A percentile compares a stretch with the other conserved stretches of the same genome.
Conservation (phyloP, 2,113 vertebrate species). For the Petaurus breviceps region DNA sequence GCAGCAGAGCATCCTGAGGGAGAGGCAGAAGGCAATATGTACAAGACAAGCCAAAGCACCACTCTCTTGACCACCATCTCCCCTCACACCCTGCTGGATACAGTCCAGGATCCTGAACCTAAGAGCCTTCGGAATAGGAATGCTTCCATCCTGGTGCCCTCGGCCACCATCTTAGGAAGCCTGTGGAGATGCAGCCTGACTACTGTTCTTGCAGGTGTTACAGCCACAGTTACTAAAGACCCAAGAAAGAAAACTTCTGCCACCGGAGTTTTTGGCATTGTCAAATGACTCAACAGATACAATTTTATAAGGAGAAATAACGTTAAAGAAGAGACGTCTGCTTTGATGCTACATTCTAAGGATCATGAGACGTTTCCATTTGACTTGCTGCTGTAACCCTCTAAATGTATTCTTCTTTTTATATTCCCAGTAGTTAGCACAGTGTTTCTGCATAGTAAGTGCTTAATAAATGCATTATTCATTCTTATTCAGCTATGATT, state of each 20-base stretch:
- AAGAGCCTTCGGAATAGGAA: not conserved
- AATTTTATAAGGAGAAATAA: not conserved
- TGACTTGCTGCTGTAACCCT: not conserved
- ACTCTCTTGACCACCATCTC: not conserved
- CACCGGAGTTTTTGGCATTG: not conserved
- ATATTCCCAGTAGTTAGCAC: not conserved
- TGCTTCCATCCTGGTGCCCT: not conserved
- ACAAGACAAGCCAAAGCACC: not conserved
- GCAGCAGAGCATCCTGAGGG: not conserved
- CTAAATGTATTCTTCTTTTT: not conserved
- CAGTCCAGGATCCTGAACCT: not conserved
- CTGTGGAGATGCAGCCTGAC: not conserved
- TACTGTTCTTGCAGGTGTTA: not conserved
- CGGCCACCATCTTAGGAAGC: not conserved
- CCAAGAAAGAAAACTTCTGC: not conserved
- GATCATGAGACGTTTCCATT: not conserved
- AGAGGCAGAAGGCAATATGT: not conserved
- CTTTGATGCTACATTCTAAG: not conserved
- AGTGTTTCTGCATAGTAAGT: not conserved
- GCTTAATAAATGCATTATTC: not conserved
- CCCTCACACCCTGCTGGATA: not conserved
- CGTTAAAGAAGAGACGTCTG: not conserved
- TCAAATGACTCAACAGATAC: not conserved
- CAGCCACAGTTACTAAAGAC: not conserved
- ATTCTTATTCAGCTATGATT: not conserved